A percentile compares a stretch with the other conserved stretches of the same genome.
Evolutionary conservation across 1,140 invertebrate genomes (phyloP).

Genomic region (Procambarus virginalis): DNA sequence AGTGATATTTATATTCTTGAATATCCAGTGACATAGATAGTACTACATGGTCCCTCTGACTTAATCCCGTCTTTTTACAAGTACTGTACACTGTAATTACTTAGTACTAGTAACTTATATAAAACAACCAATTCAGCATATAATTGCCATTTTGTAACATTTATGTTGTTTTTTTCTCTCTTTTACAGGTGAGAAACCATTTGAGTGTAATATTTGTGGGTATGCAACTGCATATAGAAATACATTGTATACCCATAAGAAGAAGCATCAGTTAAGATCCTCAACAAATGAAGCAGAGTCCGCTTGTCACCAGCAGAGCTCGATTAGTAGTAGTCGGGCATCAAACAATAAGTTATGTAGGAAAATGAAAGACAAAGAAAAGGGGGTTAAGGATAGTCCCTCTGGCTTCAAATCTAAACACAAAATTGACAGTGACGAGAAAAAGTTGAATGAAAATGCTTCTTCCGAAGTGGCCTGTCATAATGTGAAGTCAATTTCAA

Average conservation of each 20-base stretch:
- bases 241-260: conserved; percentile 57
- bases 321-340: too few species aligned
- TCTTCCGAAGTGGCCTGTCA: not conserved
- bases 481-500: too few species aligned
- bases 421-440: not conserved
- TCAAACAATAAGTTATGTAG: not conserved
- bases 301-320: not conserved
- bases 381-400: not conserved
- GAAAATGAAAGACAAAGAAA: not conserved
- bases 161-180: not conserved
- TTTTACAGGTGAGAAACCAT: conserved; percentile 56
- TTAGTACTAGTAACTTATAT: too few species aligned
- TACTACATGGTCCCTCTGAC: too few species aligned
- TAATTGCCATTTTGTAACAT: not conserved
- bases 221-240: conserved; percentile 56
- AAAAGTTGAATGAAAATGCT: not conserved
- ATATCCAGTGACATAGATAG: too few species aligned
- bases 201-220: conserved; percentile 41
- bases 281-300: not conserved
- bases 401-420: not conserved
- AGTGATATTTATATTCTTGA: too few species aligned
- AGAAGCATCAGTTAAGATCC: conserved; percentile 12
- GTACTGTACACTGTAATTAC: too few species aligned
- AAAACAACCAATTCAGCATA: not conserved
- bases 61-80: too few species aligned